Base-by-base conservation (phyloP, 1,140 invertebrate species). In the Monochamus saltuarius region DNA sequence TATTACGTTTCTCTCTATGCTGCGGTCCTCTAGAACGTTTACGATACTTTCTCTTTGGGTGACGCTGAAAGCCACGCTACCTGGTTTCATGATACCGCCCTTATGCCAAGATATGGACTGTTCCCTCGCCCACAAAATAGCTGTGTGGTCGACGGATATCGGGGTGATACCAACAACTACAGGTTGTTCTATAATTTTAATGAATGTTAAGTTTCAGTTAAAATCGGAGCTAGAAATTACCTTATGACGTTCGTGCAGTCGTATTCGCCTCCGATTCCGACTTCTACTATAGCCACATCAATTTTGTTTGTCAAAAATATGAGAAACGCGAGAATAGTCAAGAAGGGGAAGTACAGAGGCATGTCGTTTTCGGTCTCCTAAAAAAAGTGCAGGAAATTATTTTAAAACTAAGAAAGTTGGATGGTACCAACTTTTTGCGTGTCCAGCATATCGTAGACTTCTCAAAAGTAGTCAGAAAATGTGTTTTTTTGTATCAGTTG, bases 241-340 rank as follows among this genome's bases (percentile, higher is more conserved):
- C 84, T 83, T 35, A 99, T 73, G 6, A 98, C 80, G 82, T 99
- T 99, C 1, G 98, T 99, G 65, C 87, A 89, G 75, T 99, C 98
- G 66, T 88, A 88, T 74, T 91, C 85, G 0, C 98, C 98, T 0
- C 98, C 98, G 65, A 99, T 97, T 9, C 98, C 98, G 42, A 98
- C 97, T 82, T 99, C 98, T 6, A 99, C 74, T 39, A 99, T 87
- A 1, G 91, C 92, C 7, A 97, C 95, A 75, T 99, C 94, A 7
- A 96, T 86, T 63, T 93, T 85, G 73, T 95, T 89, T 52, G 87
- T 78, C 0, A 95, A 45, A 77, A 99, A 99, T 3, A 97, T 79
- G 70, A 95, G 85, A 66, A 97, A 92, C 11, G 93, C 91, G 80
- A 99, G 81, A n/a, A 98, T 80, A 0, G 96, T 98, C 0, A 99